Conservation (phyloP, 2,888 invertebrate genomes). For the Hydraecia micacea region DNA sequence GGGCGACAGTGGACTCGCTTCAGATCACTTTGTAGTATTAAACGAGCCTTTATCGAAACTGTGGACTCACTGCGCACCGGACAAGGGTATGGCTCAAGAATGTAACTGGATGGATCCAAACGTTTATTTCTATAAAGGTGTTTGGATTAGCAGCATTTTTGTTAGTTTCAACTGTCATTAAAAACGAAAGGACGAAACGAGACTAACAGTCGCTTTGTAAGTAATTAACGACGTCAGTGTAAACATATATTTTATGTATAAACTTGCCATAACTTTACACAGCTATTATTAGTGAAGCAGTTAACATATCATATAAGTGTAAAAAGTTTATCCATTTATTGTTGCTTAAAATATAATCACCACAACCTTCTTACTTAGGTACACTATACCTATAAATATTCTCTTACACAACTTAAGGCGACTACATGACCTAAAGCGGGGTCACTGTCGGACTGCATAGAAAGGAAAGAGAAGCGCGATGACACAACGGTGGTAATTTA, state of each 20-base stretch:
- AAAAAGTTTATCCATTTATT: not conserved
- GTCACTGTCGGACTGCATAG: no score
- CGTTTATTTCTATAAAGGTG: no score
- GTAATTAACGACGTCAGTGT: not conserved
- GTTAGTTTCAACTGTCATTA: not conserved
- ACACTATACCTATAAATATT: not conserved
- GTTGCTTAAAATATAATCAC: not conserved
- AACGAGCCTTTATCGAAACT: conserved; percentile 81
- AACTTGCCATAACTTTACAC: not conserved
- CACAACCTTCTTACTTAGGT: not conserved
- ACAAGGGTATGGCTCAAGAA: conserved; percentile 69
- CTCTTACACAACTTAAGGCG: not conserved
- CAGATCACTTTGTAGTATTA: conserved; percentile 87
- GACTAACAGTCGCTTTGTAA: not conserved
- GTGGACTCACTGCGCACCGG: conserved; percentile 70
- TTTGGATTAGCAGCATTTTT: not conserved
- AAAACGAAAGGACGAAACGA: not conserved
- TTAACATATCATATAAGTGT: no score
- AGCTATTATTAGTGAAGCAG: not conserved
- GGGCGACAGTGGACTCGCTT: conserved; percentile 81
- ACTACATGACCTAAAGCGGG: no score
- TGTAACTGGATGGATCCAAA: conserved; percentile 60
- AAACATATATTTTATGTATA: not conserved
- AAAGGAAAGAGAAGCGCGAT: no score
- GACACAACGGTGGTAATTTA: no score